Conservation (phyloP, 2,888 invertebrate genomes). For the Biston betularia region DNA sequence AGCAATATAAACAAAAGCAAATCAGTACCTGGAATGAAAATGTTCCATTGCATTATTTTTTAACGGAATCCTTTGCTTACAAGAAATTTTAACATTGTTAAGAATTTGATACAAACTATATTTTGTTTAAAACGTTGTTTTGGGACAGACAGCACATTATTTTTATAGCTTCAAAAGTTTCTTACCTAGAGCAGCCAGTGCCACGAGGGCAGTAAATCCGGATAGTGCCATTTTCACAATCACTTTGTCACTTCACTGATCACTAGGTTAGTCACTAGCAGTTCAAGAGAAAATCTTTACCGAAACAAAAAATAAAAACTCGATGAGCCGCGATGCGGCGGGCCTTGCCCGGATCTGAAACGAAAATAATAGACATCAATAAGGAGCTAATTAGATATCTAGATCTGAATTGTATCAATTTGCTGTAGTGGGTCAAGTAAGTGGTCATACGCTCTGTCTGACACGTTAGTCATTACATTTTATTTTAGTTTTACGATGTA, state of each 20-base stretch:
- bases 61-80: neutral
- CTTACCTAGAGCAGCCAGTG: constrained; percentile 79
- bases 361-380: constrained; percentile 52
- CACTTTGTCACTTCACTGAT: constrained; percentile 77
- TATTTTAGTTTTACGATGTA: constrained; percentile 18
- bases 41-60: neutral
- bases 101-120: too few relatives aligned
- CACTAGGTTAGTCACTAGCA: constrained; percentile 67
- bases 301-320: constrained; percentile 58
- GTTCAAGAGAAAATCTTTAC: constrained; percentile 56
- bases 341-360: constrained; percentile 80
- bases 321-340: constrained; percentile 78
- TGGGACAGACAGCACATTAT: neutral
- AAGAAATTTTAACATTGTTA: neutral
- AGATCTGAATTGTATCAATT: constrained; percentile 34
- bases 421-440: constrained; percentile 14
- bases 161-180: constrained; percentile 47
- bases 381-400: constrained; percentile 5
- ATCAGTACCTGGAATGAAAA: neutral
- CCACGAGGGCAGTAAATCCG: constrained; percentile 76
- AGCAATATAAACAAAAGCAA: constrained; percentile 2
- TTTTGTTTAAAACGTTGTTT: neutral
- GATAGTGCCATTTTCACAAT: constrained; percentile 69
- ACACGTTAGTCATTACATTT: constrained; percentile 15
- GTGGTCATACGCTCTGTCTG: neutral